Base-by-base conservation (phyloP, 2,113 vertebrate genomes). In the Otus sunia region DNA sequence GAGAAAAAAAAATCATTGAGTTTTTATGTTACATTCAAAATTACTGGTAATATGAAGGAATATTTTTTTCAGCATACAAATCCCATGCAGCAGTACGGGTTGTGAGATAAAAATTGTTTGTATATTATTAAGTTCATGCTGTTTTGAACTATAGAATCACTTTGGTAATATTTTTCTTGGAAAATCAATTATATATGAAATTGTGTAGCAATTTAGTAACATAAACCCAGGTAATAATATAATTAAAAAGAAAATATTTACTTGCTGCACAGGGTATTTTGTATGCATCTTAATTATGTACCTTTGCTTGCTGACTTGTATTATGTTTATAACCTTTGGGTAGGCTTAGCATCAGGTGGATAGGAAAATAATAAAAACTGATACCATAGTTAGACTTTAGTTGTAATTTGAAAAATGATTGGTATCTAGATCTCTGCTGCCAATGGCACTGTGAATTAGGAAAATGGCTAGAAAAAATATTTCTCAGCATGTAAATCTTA, bases 171-270 rank as follows among this genome's bases (percentile, higher is more conserved):
- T 96, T 95, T 97, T 97, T 95, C 96, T 95, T 94, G 80, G 81
- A 97, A 97, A 98, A 97, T 98, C 97, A 98, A 98, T 98, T 98
- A 98, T 97, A 97, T 88, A 96, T 97, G 96, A 98, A 98, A 98
- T 97, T 97, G 88, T 94, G 80, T 96, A 94, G 80, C 80, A 98
- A 98, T 98, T 98, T 98, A 97, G 97, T 94, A 95, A 90, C 96
- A 98, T 97, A 98, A 98, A 98, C 89, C 95, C 96, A 98, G 96
- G 96, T 98, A 98, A 98, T 98, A 98, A 97, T 97, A 98, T 97
- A 98, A 98, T 98, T 98, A 98, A 98, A 98, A 98, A 96, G 92
- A 97, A 98, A 98, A 97, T 98, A 97, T 98, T 98, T 98, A 96
- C 97, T 98, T 97, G 83, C 94, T 97, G 86, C 81, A 92, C 2